Conservation (phyloP, 2,113 vertebrate genomes). For the Struthidea cinerea region DNA sequence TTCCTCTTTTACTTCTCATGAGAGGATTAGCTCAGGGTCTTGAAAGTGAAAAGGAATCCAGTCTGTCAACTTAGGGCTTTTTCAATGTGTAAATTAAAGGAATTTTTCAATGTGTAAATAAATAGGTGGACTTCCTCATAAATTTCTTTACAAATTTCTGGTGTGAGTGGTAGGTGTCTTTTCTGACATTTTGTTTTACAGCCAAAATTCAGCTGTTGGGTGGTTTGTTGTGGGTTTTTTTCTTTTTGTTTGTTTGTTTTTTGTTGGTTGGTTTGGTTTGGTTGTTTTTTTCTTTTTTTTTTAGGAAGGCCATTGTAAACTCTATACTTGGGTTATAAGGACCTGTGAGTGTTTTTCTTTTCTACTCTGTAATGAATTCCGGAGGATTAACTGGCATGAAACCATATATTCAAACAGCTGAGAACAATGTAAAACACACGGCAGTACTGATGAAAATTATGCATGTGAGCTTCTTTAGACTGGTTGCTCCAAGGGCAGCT, state of each 20-base stretch:
- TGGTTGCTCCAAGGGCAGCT: neutral
- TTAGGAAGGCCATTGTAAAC: neutral
- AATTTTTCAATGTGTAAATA: neutral
- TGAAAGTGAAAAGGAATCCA: neutral
- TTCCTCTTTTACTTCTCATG: neutral
- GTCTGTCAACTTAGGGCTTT: neutral
- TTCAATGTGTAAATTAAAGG: neutral
- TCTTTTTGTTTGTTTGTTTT: neutral
- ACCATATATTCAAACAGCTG: neutral
- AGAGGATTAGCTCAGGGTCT: constrained; percentile 10
- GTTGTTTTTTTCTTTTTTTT: neutral
- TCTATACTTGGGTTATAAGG: neutral
- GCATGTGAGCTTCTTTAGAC: neutral
- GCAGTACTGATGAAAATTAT: neutral
- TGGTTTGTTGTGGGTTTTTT: no score
- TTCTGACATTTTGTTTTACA: neutral
- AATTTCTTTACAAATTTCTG: neutral
- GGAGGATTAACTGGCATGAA: neutral
- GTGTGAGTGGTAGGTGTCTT: neutral
- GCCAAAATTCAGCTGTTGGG: neutral
- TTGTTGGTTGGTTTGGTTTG: neutral
- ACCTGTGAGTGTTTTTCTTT: neutral
- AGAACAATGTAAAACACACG: neutral
- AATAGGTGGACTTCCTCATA: neutral
- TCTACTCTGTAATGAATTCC: neutral